Conservation (phyloP, 2,113 vertebrate genomes). For the Dromas ardeola region DNA sequence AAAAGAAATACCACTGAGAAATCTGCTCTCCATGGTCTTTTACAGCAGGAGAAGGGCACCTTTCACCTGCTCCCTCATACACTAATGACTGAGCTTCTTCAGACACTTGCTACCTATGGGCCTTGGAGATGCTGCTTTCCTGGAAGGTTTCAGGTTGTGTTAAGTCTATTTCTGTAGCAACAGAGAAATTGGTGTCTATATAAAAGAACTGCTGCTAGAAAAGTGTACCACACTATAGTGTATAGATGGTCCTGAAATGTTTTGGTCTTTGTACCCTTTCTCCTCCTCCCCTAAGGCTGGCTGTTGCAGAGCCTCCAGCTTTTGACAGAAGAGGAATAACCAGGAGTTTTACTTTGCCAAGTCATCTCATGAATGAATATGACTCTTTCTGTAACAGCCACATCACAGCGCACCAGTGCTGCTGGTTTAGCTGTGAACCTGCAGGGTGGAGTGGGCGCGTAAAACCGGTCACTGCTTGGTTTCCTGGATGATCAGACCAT, state of each 20-base stretch:
- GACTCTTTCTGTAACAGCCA: background rate
- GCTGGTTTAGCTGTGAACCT: background rate
- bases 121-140: background rate
- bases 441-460: background rate
- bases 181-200: background rate
- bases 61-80: background rate
- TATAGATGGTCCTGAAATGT: background rate
- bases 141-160: background rate
- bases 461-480: background rate
- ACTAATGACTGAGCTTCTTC: background rate
- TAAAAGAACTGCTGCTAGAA: background rate
- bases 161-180: background rate
- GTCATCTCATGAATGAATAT: background rate
- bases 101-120: background rate
- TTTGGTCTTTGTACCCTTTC: background rate
- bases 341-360: background rate
- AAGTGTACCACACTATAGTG: background rate
- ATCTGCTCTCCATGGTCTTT: background rate
- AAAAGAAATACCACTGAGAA: background rate
- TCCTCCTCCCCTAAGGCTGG: background rate
- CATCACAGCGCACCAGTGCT: accelerated
- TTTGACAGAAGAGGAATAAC: background rate
- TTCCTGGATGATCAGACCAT: background rate
- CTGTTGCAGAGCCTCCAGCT: background rate
- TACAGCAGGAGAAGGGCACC: background rate